These are phyloP conservation scores for Lepilemur ruficaudatus DNA, from an alignment of 2,797 vertebrate species.

Conservation along the genomic window DNA sequence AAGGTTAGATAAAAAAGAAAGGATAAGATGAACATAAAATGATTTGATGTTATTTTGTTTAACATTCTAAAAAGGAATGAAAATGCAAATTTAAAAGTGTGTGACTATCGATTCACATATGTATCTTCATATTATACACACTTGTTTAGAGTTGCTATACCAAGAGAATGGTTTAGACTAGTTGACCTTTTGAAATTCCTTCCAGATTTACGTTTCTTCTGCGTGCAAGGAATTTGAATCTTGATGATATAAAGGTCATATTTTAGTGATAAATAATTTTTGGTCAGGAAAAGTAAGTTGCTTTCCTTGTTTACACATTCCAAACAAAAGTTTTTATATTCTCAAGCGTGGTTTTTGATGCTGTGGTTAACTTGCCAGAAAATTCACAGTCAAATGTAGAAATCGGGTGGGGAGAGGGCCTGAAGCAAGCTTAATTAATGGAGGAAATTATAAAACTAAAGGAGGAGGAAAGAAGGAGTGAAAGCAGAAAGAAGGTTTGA, in stretches of 20 bases:
- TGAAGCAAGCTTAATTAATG: not conserved
- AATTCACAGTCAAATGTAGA: constrained; percentile 36
- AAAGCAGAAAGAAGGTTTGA: not conserved
- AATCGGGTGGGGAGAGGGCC: not conserved
- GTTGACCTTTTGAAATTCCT: constrained; percentile 50
- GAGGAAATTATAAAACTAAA: not conserved
- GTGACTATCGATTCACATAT: constrained; percentile 11
- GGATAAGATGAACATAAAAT: not conserved
- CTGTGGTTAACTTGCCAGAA: not conserved
- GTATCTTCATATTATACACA: constrained; percentile 16
- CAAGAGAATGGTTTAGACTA: not conserved
- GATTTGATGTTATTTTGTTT: constrained; percentile 33
- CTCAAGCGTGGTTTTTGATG: constrained; percentile 27
- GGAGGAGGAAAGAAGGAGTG: not conserved
- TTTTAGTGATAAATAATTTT: constrained; percentile 30
- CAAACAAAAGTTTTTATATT: constrained; percentile 40
- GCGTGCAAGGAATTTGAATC: constrained; percentile 51
- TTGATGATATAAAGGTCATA: constrained; percentile 2
- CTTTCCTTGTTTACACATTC: constrained; percentile 37
- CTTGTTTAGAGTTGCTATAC: not conserved
- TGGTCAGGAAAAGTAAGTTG: not conserved
- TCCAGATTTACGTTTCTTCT: constrained; percentile 36
- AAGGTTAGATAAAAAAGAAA: constrained; percentile 11
- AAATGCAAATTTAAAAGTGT: constrained; percentile 32
- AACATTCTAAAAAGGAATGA: not conserved